These are phyloP conservation scores for Calosoma granatense DNA, from an alignment of 1,140 invertebrate species.

Conservation along the genomic window DNA sequence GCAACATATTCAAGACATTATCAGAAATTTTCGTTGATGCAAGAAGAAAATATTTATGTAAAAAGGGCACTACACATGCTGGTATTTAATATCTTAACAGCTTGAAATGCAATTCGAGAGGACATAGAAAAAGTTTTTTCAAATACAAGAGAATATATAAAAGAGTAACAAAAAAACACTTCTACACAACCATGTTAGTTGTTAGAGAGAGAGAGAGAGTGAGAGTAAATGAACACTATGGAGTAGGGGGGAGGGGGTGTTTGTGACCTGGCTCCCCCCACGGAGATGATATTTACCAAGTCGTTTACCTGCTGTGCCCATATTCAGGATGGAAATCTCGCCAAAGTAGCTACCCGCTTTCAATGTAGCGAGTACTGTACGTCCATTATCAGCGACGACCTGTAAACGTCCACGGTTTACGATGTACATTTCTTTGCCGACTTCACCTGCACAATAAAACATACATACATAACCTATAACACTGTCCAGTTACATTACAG, in stretches of 20 bases:
- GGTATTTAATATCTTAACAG: no score
- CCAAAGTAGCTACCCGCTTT: conserved; percentile 98
- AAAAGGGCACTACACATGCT: no score
- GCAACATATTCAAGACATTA: no score
- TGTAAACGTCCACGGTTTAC: conserved; percentile 92
- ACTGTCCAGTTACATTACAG: background rate
- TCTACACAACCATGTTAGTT: no score
- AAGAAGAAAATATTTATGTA: no score
- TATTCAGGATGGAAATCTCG: conserved; percentile 99
- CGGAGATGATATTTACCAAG: conserved; percentile 80
- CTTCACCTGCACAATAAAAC: conserved; percentile 66
- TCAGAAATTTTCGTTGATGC: no score
- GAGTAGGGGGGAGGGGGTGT: background rate
- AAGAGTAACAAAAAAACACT: no score
- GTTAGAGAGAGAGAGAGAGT: no score
- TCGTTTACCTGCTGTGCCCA: conserved; percentile 97
- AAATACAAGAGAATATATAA: no score
- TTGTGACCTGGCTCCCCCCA: conserved; percentile 30
- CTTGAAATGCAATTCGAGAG: no score
- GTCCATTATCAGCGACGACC: conserved; percentile 94
- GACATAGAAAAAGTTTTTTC: no score
- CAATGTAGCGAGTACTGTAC: conserved; percentile 91
- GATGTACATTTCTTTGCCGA: conserved; percentile 99
- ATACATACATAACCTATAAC: background rate
- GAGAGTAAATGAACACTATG: background rate